Evolutionary conservation across 2,888 invertebrate genomes (phyloP).

Genomic region (Acrobasis consociella): DNA sequence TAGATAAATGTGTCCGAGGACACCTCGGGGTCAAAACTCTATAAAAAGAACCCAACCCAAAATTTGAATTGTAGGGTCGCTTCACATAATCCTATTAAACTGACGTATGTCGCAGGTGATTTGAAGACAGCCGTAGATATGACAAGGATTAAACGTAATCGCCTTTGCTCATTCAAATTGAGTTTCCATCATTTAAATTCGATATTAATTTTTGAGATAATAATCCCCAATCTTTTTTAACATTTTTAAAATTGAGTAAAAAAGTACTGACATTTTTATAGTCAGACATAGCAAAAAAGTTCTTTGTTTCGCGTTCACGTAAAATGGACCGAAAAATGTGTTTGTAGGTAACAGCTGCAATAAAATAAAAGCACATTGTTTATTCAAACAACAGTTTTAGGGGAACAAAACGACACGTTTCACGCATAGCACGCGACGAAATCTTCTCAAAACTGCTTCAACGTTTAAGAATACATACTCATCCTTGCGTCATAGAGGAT

Average conservation of each 20-base stretch:
- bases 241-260: background rate
- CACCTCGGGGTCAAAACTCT: constrained; percentile 42
- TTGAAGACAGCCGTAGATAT: constrained; percentile 39
- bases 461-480: constrained; percentile 47
- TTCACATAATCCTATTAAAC: constrained; percentile 68
- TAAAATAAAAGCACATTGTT: constrained; percentile 34
- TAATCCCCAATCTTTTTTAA: background rate
- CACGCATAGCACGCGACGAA: constrained; percentile 39
- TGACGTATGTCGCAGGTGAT: constrained; percentile 54
- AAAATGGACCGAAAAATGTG: constrained; percentile 10
- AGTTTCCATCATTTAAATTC: constrained; percentile 35
- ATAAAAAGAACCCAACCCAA: constrained; percentile 40
- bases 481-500: constrained; percentile 49
- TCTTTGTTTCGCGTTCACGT: background rate
- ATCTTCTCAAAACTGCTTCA: constrained; percentile 40
- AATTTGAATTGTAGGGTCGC: constrained; percentile 46
- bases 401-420: constrained; percentile 41
- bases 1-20: constrained; percentile 40
- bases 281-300: background rate
- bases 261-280: background rate
- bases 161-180: constrained; percentile 40
- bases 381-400: constrained; percentile 38
- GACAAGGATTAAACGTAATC: constrained; percentile 45
- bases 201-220: constrained; percentile 25
- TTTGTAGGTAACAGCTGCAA: constrained; percentile 20